Conservation (phyloP, 1,140 invertebrate genomes). For the Antheraea pernyi region DNA sequence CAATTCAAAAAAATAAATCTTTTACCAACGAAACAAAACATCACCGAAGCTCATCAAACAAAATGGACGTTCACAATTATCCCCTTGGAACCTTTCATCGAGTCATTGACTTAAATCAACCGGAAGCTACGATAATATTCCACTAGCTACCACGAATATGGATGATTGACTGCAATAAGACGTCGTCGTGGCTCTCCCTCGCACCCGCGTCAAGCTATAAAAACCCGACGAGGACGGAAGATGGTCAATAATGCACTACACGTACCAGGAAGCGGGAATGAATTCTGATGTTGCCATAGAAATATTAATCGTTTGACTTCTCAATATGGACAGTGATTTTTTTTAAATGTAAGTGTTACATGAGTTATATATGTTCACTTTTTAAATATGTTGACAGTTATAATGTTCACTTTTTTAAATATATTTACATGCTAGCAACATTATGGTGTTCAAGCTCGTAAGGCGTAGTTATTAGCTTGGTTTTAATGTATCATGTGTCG, state of each 20-base stretch:
- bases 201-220: constrained; percentile 12
- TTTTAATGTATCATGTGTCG: too few relatives aligned
- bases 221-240: constrained; percentile 32
- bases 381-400: too few relatives aligned
- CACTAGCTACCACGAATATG: constrained; percentile 71
- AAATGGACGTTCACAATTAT: constrained; percentile 10
- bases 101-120: constrained; percentile 65
- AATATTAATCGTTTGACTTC: constrained; percentile 60
- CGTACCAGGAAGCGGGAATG: constrained; percentile 69
- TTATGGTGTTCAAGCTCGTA: too few relatives aligned
- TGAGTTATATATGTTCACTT: background rate
- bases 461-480: too few relatives aligned
- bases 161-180: constrained; percentile 72
- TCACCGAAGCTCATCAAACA: constrained; percentile 5
- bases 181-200: constrained; percentile 35
- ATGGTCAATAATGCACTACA: constrained; percentile 58
- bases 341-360: constrained; percentile 18
- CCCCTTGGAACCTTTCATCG: constrained; percentile 27
- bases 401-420: background rate
- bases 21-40: background rate
- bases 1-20: background rate
- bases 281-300: constrained; percentile 59
- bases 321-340: constrained; percentile 25
- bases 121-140: constrained; percentile 72
- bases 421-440: background rate